These are phyloP conservation scores for Aurelia sp. DNA, from an alignment of 30 jellyfish, hydroid and myxozoan genomes.

Conservation along the genomic window DNA sequence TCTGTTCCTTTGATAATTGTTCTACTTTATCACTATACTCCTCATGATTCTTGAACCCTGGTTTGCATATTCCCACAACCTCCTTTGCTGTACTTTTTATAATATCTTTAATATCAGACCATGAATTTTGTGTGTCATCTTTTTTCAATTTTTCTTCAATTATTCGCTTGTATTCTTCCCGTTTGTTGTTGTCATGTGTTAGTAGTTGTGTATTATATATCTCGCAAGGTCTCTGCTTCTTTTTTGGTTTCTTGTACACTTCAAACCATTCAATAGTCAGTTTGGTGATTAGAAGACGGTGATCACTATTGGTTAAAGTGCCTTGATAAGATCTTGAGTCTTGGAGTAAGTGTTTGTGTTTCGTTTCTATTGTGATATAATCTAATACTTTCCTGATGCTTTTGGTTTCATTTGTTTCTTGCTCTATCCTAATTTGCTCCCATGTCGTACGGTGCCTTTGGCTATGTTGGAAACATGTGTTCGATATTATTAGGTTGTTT, in stretches of 20 bases:
- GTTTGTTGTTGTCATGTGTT: background rate
- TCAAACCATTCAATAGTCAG: too few relatives aligned
- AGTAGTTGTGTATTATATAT: background rate
- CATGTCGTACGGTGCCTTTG: constrained; percentile 27
- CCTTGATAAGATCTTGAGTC: constrained; percentile 15
- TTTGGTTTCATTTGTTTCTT: constrained; percentile 1
- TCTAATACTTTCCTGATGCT: background rate
- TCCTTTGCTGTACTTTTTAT: too few relatives aligned
- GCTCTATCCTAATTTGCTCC: constrained; percentile 4
- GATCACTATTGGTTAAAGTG: background rate
- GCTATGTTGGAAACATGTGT: background rate
- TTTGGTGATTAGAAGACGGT: too few relatives aligned
- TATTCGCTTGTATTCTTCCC: too few relatives aligned
- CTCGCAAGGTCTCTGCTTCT: background rate
- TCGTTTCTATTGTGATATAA: background rate
- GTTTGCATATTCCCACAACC: too few relatives aligned
- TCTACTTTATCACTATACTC: too few relatives aligned
- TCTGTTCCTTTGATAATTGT: too few relatives aligned
- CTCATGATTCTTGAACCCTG: too few relatives aligned
- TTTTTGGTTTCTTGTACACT: background rate
- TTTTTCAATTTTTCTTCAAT: too few relatives aligned
- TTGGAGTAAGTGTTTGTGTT: constrained; percentile 16
- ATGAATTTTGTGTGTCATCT: too few relatives aligned
- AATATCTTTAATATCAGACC: too few relatives aligned
- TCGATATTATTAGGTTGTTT: constrained; percentile 14